phyloP scores from a whole-genome alignment of 2,113 vertebrate species.

The Meles meles region DNA sequence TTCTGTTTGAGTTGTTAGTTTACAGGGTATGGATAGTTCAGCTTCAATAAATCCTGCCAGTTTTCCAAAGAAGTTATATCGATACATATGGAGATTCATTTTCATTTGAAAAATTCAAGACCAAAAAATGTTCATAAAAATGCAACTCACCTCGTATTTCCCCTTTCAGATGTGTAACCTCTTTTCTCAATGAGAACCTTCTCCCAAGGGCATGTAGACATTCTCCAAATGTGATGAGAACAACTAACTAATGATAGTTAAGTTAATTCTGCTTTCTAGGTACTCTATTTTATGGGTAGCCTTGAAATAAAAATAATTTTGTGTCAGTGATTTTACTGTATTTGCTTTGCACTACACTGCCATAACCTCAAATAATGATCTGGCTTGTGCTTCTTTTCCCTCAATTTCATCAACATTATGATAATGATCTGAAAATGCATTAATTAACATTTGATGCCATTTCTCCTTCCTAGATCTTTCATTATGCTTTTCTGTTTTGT shows the following conservation, averaged over 20 bases:
- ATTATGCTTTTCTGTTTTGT: constrained; percentile 8
- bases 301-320: constrained; percentile 32
- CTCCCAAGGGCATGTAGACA: not conserved
- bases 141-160: not conserved
- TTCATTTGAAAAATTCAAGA: not conserved
- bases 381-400: not conserved
- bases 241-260: not conserved
- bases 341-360: not conserved
- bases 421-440: not conserved
- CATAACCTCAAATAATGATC: not conserved
- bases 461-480: not conserved
- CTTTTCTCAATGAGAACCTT: not conserved
- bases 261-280: not conserved
- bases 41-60: not conserved
- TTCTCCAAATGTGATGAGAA: not conserved
- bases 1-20: not conserved
- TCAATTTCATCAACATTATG: not conserved
- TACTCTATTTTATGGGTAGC: not conserved
- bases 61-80: not conserved
- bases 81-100: not conserved
- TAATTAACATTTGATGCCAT: not conserved
- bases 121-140: not conserved
- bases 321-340: not conserved
- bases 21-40: not conserved
- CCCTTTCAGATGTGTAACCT: not conserved